These are phyloP conservation scores for Polymixis flavicincta DNA, from an alignment of 2,888 invertebrate species.

Conservation along the genomic window DNA sequence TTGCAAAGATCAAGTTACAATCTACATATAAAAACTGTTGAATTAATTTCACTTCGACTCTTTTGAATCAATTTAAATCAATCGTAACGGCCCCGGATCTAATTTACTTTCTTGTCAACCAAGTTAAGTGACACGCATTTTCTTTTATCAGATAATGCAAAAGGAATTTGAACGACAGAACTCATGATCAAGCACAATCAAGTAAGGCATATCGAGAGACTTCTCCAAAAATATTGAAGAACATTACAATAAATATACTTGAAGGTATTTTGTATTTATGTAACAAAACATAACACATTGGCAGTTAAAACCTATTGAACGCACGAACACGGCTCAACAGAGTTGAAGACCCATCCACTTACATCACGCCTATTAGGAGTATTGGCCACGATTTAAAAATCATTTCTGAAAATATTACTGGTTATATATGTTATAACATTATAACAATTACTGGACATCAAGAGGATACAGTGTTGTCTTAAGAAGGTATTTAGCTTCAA, in stretches of 20 bases:
- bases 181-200: constrained; percentile 1
- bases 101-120: constrained; percentile 20
- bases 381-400: constrained; percentile 60
- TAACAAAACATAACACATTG: constrained; percentile 57
- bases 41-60: constrained; percentile 36
- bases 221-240: constrained; percentile 38
- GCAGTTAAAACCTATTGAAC: constrained; percentile 37
- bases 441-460: constrained; percentile 48
- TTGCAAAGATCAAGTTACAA: constrained; percentile 44
- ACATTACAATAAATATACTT: constrained; percentile 29
- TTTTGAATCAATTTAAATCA: constrained; percentile 27
- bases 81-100: constrained; percentile 26
- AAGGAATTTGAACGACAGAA: neutral
- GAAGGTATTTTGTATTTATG: constrained; percentile 45
- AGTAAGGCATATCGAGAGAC: constrained; percentile 34
- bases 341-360: constrained; percentile 46
- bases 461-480: constrained; percentile 33
- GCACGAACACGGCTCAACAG: constrained; percentile 41
- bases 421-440: constrained; percentile 62
- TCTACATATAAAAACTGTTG: constrained; percentile 39
- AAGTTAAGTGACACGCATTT: constrained; percentile 24
- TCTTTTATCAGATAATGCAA: constrained; percentile 6
- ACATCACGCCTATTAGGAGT: constrained; percentile 62
- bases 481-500: constrained; percentile 13
- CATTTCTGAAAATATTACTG: constrained; percentile 49